Base-by-base conservation (phyloP, 2,888 invertebrate species). In the Dendrolimus houi region DNA sequence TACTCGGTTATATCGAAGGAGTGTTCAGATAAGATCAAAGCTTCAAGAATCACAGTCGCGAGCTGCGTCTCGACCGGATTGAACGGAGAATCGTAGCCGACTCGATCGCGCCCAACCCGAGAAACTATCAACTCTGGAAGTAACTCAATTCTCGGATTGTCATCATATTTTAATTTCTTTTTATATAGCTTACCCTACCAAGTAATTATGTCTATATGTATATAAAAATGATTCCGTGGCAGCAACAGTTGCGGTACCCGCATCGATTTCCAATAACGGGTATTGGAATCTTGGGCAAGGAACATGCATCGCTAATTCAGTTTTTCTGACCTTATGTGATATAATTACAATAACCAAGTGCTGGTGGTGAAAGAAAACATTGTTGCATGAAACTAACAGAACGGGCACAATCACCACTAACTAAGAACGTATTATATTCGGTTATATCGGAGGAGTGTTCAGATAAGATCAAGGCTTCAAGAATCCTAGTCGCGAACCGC, bases 121-220 rank as follows among this genome's bases (percentile, higher is more conserved):
- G 83, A 81, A 76, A 71, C 79, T 70, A 68, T 63, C 72, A 68
- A 63, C 65, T 58, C 64, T 59, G 59, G 59, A 60, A 61, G 58
- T 59, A 80, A 85, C 85, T 93, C 93, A 90, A 91, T 62, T 92
- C 93, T 92, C 93, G 93, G 92, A 80, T 82, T 91, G 64, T 92
- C 92, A 93, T 93, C 93, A 93, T 74, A 47, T 14, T 14, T 14
- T 1, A 14, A 1, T 14, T 14, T 14, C 14, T 1, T 14, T 14
- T 1, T 14, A 14, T 54, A 58, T 57, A 56, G 52, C 14, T 52
- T 41, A 17, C 29, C 6, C 29, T 29, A 29, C 29, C 29, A 29
- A 3, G 6, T 29, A 29, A 29, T 29, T 29, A 29, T 29, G 29
- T 29, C 29, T 29, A 3, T 29, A 29, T 29, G 29, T 29, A 6